These are phyloP conservation scores for Empidonax traillii DNA, from an alignment of 2,113 vertebrate species.

Conservation along the genomic window DNA sequence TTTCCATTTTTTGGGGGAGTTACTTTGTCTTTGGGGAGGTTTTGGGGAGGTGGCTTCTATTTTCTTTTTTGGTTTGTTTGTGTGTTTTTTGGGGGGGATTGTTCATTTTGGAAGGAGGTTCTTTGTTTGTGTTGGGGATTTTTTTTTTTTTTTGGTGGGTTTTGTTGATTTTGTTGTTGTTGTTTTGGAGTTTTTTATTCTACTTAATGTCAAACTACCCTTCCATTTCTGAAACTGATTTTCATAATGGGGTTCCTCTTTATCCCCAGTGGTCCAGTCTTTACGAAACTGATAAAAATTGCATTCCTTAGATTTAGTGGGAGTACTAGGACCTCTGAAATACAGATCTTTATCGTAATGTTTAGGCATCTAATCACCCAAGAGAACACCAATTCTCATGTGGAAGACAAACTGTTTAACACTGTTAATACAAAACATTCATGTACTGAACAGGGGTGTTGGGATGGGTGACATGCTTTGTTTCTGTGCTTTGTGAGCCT, in stretches of 20 bases:
- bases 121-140: no score
- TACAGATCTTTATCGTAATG: neutral
- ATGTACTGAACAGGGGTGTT: constrained; percentile 1
- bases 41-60: no score
- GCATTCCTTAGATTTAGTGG: neutral
- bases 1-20: neutral
- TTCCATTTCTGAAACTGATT: neutral
- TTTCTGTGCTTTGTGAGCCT: neutral
- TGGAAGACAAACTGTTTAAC: neutral
- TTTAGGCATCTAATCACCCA: neutral
- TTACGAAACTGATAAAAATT: neutral
- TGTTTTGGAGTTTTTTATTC: neutral
- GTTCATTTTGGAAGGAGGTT: no score
- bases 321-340: neutral
- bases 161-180: neutral
- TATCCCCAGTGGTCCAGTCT: neutral
- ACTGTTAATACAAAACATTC: neutral
- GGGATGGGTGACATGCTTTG: neutral
- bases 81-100: rapidly evolving
- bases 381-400: neutral
- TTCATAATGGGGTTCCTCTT: neutral
- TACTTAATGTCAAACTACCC: neutral
- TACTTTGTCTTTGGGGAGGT: neutral
- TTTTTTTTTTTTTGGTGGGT: no score
- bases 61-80: neutral